Percentiles rank a stretch among this genome's conserved stretches.
These are phyloP conservation scores for Oenanthe melanoleuca DNA, from an alignment of 2,113 vertebrate species.

Conservation along the genomic window DNA sequence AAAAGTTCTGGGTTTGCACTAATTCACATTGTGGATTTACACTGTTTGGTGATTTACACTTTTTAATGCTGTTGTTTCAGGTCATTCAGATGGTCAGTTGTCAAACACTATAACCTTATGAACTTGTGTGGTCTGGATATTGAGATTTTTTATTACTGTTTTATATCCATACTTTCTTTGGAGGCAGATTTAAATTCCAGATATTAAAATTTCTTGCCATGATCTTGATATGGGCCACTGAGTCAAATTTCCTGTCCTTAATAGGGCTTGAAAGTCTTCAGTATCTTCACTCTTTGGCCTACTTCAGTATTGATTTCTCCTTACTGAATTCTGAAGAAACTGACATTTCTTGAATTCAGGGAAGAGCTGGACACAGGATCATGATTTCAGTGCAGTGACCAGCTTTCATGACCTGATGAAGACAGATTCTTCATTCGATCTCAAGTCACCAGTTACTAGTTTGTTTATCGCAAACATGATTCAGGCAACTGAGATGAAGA, in stretches of 20 bases:
- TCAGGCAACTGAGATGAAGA: not conserved
- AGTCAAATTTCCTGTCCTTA: not conserved
- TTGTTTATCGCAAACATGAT: not conserved
- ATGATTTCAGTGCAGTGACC: not conserved
- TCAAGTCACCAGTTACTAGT: not conserved
- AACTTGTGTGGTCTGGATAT: not conserved
- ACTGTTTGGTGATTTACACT: not conserved
- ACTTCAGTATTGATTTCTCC: not conserved
- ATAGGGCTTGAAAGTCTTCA: not conserved
- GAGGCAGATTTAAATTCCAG: not conserved
- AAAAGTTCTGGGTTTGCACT: not conserved
- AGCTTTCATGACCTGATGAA: not conserved
- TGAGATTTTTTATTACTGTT: not conserved
- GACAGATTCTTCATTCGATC: not conserved
- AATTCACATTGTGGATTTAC: not conserved
- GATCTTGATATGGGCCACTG: not conserved
- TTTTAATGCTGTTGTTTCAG: not conserved
- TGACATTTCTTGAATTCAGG: not conserved
- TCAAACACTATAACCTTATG: not conserved
- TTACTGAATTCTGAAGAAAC: not conserved
- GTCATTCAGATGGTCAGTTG: not conserved
- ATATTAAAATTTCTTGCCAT: not conserved
- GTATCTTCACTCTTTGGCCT: not conserved
- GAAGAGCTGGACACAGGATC: not conserved
- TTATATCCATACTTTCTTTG: not conserved